Base-by-base conservation (phyloP, 2,113 vertebrate genomes). In the Vulpes vulpes region DNA sequence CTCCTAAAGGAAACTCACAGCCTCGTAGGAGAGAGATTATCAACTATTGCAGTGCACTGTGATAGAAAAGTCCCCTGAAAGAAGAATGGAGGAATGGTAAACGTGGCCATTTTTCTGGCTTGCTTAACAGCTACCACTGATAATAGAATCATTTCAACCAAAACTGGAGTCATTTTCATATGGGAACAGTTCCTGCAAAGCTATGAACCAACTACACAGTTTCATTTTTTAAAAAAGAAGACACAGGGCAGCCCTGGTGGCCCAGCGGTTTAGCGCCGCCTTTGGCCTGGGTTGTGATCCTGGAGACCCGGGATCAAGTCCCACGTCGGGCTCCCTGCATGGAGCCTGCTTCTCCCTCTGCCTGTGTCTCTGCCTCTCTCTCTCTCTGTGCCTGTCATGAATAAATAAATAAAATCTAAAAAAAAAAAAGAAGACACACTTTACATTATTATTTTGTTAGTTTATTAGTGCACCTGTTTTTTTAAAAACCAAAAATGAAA, bases 81-180 rank as follows among this genome's bases (percentile, higher is more conserved):
- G 55, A 89, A 89, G 20, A 81, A 57, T 20, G 35, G n/a, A 74
- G 35, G 59, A 84, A 71, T 86, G 32, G 17, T 71, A 16, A 91
- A 93, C 30, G 25, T 76, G 3, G 32, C 6, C 62, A 87, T 51
- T 91, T 94, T 83, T 30, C 38, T 83, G 71, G 49, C 57, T 80
- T 93, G 91, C 79, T 53, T 84, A 81, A 49, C 22, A 94, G 49
- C 53, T 76, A 59, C 83, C 95, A 71, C n/a, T 11, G 25, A 87
- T 20, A 79, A 22, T 59, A 49, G 22, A 87, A 76, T 91, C 55
- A 83, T 93, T 94, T 85, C 78, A 95, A 90, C 19, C 27, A n/a
- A 65, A 79, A 59, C 49, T 38, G 53, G 23, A 79, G 62, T 95
- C 19, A 59, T 93, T 92, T 74, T 91, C 60, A 93, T 83, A 80